phyloP scores from a whole-genome alignment of 2,113 vertebrate genomes.

The Holacanthus passer region DNA sequence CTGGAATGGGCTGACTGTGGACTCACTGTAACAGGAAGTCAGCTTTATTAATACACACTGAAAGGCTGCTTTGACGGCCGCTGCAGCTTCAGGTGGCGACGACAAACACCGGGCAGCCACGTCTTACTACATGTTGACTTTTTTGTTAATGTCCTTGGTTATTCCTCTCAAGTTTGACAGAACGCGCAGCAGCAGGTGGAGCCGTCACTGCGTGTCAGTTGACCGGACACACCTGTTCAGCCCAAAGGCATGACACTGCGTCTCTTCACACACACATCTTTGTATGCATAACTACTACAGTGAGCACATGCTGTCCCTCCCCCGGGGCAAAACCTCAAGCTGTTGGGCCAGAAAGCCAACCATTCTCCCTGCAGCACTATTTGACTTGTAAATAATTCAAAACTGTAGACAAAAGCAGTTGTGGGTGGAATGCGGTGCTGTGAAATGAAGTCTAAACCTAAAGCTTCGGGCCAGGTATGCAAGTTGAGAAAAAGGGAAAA shows the following conservation, averaged over 20 bases:
- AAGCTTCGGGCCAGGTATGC: background rate
- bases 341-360: constrained; percentile 14
- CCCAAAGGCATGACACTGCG: constrained; percentile 26
- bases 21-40: constrained; percentile 50
- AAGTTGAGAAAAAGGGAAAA: background rate
- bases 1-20: constrained; percentile 50
- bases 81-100: background rate
- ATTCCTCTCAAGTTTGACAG: background rate
- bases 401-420: constrained; percentile 22
- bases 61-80: background rate
- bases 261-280: constrained; percentile 29
- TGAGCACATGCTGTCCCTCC: constrained; percentile 12
- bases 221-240: constrained; percentile 62
- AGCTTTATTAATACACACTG: constrained; percentile 61
- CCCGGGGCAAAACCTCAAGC: constrained; percentile 19
- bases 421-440: background rate
- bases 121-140: background rate
- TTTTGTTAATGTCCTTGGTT: background rate
- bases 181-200: constrained; percentile 49
- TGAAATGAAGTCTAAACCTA: background rate
- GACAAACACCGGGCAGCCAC: background rate
- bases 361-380: constrained; percentile 19
- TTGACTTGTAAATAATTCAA: constrained; percentile 44
- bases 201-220: constrained; percentile 10
- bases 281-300: constrained; percentile 42